Base-by-base conservation (phyloP, 1,140 invertebrate species). In the Drosophila pseudoananassae region DNA sequence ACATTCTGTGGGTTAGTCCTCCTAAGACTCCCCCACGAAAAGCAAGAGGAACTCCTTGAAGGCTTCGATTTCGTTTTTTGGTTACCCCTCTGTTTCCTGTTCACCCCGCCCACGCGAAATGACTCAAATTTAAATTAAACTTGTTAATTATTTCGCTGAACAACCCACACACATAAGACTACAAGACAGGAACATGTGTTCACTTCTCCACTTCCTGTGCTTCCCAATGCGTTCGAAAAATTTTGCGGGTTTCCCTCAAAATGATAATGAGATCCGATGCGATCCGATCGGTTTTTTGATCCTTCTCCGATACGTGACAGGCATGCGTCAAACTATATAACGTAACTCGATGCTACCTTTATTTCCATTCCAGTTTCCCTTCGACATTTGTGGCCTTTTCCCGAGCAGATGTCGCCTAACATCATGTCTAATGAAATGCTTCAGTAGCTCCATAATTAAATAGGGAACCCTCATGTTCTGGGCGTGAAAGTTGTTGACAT, bases 81-180 rank as follows among this genome's bases (percentile, higher is more conserved):
- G 25, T 27, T 27, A 7, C 25, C 25, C 25, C 25, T 59, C 27
- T n/a, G 58, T 68, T 87, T 85, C 82, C 82, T 77, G 82, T 87
- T 31, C 10, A 17, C 49, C 25, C 52, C 38, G 43, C 74, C 78
- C 75, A 82, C 75, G 45, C 74, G 27, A 73, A 50, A 45, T 40
- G 68, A 64, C 46, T 69, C 74, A 85, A 77, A 88, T 87, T 82
- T 88, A 88, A 88, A 88, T 88, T 83, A 74, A 83, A 78, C 78
- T 83, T 76, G 75, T 88, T 87, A 87, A 87, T 87, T 87, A 87
- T 77, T 60, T 43, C 53, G 40, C 8, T 25, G 45, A 61, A 25
- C 59, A 56, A 78, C 23, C 81, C 55, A 69, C 55, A 71, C 40
- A 76, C 31, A 27, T 6, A 47, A 1, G 0, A 29, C 29, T 25